Percentiles rank a stretch among this genome's conserved stretches.
Conservation (phyloP, 2,113 vertebrate species). For the Petrocephalus zakoni region DNA sequence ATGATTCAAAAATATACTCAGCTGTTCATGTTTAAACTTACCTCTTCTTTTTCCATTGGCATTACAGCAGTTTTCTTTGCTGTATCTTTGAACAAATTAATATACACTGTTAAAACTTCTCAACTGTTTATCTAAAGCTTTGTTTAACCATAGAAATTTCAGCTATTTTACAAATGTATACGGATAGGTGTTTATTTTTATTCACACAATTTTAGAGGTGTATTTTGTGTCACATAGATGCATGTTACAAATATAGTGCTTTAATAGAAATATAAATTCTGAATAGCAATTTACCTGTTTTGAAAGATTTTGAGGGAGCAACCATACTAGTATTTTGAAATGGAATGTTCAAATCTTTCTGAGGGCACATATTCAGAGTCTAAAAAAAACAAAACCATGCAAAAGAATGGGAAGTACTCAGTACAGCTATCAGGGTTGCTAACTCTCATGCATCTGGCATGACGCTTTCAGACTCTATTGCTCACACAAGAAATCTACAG, state of each 20-base stretch:
- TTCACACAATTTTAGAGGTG: neutral
- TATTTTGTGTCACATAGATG: neutral
- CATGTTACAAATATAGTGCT: neutral
- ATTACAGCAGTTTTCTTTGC: constrained; percentile 53
- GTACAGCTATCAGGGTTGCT: neutral
- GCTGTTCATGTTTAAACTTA: constrained; percentile 23
- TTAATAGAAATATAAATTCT: neutral
- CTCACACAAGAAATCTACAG: neutral
- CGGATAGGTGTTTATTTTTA: neutral
- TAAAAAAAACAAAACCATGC: constrained; percentile 29
- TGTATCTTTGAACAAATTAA: constrained; percentile 39
- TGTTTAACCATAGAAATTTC: neutral
- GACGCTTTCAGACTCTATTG: neutral
- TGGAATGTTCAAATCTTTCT: constrained; percentile 40
- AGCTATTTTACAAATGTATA: neutral
- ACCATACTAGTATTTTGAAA: constrained; percentile 38
- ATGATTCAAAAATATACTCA: neutral
- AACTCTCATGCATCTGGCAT: neutral
- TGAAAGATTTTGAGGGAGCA: constrained; percentile 41
- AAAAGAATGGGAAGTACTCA: neutral
- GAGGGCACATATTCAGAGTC: constrained; percentile 43
- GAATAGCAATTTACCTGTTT: constrained; percentile 46
- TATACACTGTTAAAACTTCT: neutral
- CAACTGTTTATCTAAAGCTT: neutral
- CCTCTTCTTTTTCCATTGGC: constrained; percentile 56